Base-by-base conservation (phyloP, 2,888 invertebrate genomes). In the Callosobruchus maculatus region DNA sequence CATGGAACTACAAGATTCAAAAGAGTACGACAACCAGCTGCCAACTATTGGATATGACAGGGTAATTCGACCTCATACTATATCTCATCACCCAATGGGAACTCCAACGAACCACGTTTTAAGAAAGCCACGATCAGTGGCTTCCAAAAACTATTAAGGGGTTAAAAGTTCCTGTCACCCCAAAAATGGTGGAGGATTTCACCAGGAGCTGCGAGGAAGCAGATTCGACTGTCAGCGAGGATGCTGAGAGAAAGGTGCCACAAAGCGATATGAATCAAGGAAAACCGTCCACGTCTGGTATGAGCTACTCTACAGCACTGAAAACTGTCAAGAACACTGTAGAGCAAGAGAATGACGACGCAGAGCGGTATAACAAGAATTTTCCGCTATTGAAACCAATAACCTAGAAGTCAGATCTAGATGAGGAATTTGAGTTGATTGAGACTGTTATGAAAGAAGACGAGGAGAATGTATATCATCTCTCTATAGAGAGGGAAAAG, bases 351-450 rank as follows among this genome's bases (percentile, higher is more conserved):
- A 7, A 26, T 2, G 7, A 7, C 13, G 7, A 49, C 18, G 74
- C 68, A n/a, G 69, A 74, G 22, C 74, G 71, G 74, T 72, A 72
- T 22, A 73, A 74, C 7, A 75, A 71, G 22, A 70, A 71, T 22
- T 75, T 76, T 67, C 75, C 74, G 3, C 71, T 74, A 2, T 21
- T 77, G 0, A 73, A 70, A 21, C 67, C 71, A 2, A 67, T 70
- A 21, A 20, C 70, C 5, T 71, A 70, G 0, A 73, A 78, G 69
- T 72, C 67, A 9, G 76, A 78, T 70, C 71, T 78, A 0, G 78
- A 78, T 49, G 77, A 76, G 22, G 77, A 77, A 20, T 77, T 78
- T 68, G 75, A 77, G 20, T 49, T 78, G 20, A 78, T 77, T 21
- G 76, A 78, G 72, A 76, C 67, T n/a, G 77, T 76, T 30, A 77